Evolutionary conservation across 2,113 vertebrate species (phyloP).

Genomic region (Callipepla squamata): DNA sequence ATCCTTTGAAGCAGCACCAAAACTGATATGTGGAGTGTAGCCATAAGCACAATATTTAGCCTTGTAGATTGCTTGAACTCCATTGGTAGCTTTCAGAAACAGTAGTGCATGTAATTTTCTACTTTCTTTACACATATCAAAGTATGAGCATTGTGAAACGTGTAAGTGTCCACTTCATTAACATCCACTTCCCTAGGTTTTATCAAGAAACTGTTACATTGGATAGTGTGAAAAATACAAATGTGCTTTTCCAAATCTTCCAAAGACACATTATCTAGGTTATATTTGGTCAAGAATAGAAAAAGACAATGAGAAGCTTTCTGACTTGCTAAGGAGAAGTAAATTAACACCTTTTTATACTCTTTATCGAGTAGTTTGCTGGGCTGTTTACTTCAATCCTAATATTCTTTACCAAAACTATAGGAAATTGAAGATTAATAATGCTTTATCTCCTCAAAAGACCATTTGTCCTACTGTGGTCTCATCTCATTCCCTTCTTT

Average conservation of each 20-base stretch:
- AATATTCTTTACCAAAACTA: neutral
- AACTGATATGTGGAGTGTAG: neutral
- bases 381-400: neutral
- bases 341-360: neutral
- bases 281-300: neutral
- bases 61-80: neutral
- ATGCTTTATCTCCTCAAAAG: neutral
- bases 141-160: neutral
- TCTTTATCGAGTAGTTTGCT: fast-evolving
- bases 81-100: neutral
- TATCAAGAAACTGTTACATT: neutral
- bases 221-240: neutral
- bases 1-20: slow-evolving; percentile 25
- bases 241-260: neutral
- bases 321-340: neutral
- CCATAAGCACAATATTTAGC: neutral
- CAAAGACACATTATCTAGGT: neutral
- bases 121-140: neutral
- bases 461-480: fast-evolving
- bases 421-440: neutral
- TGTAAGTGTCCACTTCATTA: neutral
- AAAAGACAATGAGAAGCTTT: neutral
- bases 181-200: neutral
- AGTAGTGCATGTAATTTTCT: fast-evolving
- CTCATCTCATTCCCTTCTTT: neutral